Evolutionary conservation across 2,113 vertebrate genomes (phyloP).

Genomic region (Aspidoscelis tigris): DNA sequence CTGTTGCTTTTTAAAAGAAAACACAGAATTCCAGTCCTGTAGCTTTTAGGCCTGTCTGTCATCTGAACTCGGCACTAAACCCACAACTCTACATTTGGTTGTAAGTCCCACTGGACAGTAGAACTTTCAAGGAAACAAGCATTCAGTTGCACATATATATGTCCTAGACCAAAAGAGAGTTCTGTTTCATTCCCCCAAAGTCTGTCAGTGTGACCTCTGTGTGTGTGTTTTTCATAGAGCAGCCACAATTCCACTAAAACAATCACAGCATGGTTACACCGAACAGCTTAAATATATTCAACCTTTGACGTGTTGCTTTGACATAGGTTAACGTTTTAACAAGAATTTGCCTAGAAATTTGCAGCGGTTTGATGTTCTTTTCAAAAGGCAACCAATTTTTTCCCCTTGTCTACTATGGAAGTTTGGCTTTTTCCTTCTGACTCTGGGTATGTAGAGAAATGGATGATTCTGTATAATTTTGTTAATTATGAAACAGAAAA

Average conservation of each 20-base stretch:
- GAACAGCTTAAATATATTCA: not conserved
- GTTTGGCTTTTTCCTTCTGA: not conserved
- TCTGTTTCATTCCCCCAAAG: slow-evolving; percentile 35
- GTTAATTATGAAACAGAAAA: not conserved
- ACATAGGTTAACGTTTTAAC: slow-evolving; percentile 8
- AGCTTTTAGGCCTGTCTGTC: not conserved
- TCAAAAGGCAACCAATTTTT: not conserved
- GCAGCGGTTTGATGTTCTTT: not conserved
- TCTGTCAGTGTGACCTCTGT: slow-evolving; percentile 59
- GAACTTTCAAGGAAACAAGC: not conserved
- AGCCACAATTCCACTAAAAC: not conserved
- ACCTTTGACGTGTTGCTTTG: not conserved
- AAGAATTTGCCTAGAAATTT: slow-evolving; percentile 26
- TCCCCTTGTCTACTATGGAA: not conserved
- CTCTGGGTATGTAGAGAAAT: not conserved
- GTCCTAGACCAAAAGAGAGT: slow-evolving; percentile 50
- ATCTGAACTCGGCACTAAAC: slow-evolving; percentile 24
- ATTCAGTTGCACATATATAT: not conserved
- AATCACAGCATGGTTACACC: not conserved
- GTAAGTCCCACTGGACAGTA: not conserved
- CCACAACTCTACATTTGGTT: not conserved
- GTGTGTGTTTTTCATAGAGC: slow-evolving; percentile 41
- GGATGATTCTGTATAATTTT: not conserved
- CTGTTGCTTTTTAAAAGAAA: slow-evolving; percentile 29
- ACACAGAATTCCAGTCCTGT: slow-evolving; percentile 13